Percentiles rank a stretch among this genome's conserved stretches.
phyloP scores from a whole-genome alignment of 2,888 invertebrate species.

The Panopea generosa region DNA sequence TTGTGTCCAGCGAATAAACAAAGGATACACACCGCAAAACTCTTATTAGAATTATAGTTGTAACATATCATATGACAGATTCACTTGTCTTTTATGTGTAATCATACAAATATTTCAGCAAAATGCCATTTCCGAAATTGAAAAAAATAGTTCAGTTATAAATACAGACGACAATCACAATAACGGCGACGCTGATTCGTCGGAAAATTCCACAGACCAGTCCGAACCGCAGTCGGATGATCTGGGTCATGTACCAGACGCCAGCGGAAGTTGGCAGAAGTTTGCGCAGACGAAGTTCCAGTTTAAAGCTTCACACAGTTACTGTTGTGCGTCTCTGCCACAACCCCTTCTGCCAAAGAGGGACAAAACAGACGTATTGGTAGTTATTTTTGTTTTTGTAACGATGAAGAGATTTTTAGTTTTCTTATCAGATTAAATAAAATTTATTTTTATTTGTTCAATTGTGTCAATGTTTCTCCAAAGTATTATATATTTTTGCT shows the following conservation, averaged over 20 bases:
- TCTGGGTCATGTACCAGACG: conserved; percentile 40
- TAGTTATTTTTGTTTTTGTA: conserved; percentile 39
- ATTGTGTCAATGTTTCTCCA: too few relatives aligned
- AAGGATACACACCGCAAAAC: too few relatives aligned
- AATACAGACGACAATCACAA: conserved; percentile 19
- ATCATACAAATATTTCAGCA: conserved; percentile 27
- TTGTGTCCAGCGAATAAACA: too few relatives aligned
- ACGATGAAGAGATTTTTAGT: too few relatives aligned
- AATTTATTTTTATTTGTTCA: too few relatives aligned
- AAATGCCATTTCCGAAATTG: conserved; percentile 46
- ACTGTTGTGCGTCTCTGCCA: conserved; percentile 72
- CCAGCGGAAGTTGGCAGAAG: conserved; percentile 69
- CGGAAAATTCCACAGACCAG: conserved; percentile 58
- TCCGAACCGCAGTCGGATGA: conserved; percentile 62
- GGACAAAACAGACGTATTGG: conserved; percentile 73
- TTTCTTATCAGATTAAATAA: too few relatives aligned
- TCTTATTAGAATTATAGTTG: too few relatives aligned
- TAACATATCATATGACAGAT: too few relatives aligned
- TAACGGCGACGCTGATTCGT: conserved; percentile 50
- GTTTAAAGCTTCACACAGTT: conserved; percentile 69
- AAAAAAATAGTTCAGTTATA: conserved; percentile 42
- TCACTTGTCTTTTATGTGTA: too few relatives aligned
- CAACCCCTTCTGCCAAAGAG: conserved; percentile 73
- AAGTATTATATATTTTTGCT: too few relatives aligned
- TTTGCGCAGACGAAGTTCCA: conserved; percentile 76